Conservation (phyloP, 2,797 vertebrate genomes). For the Staurois parvus region DNA sequence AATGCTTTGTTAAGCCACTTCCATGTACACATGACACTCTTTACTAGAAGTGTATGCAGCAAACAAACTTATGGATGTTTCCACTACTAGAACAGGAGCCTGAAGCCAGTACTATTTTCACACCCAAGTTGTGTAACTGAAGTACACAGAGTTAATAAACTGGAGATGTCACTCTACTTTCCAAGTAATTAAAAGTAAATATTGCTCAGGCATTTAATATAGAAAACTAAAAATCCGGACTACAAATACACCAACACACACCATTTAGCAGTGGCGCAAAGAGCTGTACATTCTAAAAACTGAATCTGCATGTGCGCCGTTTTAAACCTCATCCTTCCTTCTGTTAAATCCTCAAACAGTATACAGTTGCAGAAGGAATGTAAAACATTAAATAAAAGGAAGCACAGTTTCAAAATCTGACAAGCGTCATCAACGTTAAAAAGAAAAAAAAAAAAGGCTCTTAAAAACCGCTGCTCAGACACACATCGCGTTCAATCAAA, state of each 20-base stretch:
- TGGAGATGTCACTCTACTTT: constrained; percentile 19
- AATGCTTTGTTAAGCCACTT: constrained; percentile 11
- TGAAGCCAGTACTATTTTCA: constrained; percentile 11
- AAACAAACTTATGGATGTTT: constrained; percentile 22
- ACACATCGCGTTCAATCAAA: no score
- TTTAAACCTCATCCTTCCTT: no score
- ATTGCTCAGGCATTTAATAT: neutral
- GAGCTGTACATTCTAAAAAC: constrained; percentile 1
- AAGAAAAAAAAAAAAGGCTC: no score
- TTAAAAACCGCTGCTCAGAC: no score
- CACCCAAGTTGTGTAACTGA: constrained; percentile 26
- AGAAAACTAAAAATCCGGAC: neutral
- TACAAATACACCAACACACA: neutral
- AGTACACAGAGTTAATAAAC: constrained; percentile 9
- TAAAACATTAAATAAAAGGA: no score
- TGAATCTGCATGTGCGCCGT: no score
- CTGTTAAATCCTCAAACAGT: no score
- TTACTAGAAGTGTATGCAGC: neutral
- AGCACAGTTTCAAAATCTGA: no score
- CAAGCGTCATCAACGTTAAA: no score
- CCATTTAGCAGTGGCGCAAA: neutral
- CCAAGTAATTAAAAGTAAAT: neutral
- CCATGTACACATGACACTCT: neutral
- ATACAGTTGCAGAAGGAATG: no score
- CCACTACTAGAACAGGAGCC: constrained; percentile 1